Percentiles rank a stretch among this genome's conserved stretches.
Conservation (phyloP, 2,797 vertebrate genomes). For the Pteropus rufus region DNA sequence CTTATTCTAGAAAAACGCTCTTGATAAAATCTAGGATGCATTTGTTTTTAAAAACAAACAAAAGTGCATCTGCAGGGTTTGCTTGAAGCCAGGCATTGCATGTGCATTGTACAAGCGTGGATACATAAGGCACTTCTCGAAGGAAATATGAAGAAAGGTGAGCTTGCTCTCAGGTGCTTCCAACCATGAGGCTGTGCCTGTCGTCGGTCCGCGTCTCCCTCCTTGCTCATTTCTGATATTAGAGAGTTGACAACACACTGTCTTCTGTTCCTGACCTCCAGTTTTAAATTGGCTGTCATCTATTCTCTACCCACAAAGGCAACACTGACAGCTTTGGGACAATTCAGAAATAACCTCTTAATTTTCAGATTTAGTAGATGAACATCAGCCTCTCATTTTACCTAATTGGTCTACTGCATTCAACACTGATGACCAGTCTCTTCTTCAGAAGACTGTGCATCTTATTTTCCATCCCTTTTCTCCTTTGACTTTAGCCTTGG, state of each 20-base stretch:
- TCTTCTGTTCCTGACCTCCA: not conserved
- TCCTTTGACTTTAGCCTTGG: not conserved
- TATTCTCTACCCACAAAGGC: not conserved
- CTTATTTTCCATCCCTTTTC: not conserved
- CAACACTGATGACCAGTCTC: not conserved
- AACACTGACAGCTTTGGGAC: not conserved
- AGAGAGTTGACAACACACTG: not conserved
- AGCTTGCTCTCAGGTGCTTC: not conserved
- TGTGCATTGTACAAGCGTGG: not conserved
- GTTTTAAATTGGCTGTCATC: not conserved
- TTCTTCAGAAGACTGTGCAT: not conserved
- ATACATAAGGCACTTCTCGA: not conserved
- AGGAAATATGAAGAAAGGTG: not conserved
- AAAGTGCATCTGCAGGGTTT: not conserved
- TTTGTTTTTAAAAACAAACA: not conserved
- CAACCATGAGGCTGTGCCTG: accelerated
- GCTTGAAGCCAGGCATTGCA: not conserved
- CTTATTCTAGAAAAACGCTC: not conserved
- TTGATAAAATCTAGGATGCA: not conserved
- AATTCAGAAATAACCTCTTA: not conserved
- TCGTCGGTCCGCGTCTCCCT: not conserved
- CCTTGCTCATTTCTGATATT: not conserved
- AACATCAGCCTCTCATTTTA: not conserved
- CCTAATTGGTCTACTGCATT: not conserved
- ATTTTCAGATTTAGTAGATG: not conserved